Base-by-base conservation (phyloP, 1,140 invertebrate genomes). In the Euura saliciscinereae region DNA sequence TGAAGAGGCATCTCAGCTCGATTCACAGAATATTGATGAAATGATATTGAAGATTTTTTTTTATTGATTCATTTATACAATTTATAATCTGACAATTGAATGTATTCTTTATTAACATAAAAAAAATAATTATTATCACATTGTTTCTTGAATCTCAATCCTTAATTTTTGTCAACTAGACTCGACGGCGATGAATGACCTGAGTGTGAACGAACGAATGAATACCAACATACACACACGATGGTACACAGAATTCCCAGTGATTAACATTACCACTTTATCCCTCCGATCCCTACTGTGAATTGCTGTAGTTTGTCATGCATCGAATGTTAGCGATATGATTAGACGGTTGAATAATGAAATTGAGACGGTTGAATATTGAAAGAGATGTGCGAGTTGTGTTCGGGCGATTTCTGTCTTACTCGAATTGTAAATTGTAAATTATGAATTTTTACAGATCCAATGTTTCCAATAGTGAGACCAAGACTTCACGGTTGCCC, bases 1-100 rank as follows among this genome's bases (percentile, higher is more conserved):
- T 89, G 69, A 90, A 90, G 80, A 83, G 87, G 51, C 89, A 90
- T 73, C 77, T 89, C 71, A 85, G 84, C 64, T 84, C 65, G 44
- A 78, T 81, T 13, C 84, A 85, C 70, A 78, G 78, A 11, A 74
- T 78, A 64, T 76, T 68, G 13, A 69, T 75, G 59, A 10, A 66
- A 68, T 76, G 66, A 78, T 51, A 51, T 51, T 51, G 28, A 28
- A 28, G 28, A 28, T 28, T 28, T 28, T 28, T 28, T 28, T 28
- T 28, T 51, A 8, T 51, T 51, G 11, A 51, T 51, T 51, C n/a
- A n/a, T 51, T 51, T 51, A 8, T 51, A 2, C n/a, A 8, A 2
- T 51, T 51, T n/a, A 51, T 7, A 51, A 51, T 51, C 28, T 28
- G 28, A 28, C 28, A 28, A 28, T 28, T 28, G 28, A 28, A 28